Conservation (phyloP, 2,888 invertebrate species). For the Thecocarcelia acutangulata region DNA sequence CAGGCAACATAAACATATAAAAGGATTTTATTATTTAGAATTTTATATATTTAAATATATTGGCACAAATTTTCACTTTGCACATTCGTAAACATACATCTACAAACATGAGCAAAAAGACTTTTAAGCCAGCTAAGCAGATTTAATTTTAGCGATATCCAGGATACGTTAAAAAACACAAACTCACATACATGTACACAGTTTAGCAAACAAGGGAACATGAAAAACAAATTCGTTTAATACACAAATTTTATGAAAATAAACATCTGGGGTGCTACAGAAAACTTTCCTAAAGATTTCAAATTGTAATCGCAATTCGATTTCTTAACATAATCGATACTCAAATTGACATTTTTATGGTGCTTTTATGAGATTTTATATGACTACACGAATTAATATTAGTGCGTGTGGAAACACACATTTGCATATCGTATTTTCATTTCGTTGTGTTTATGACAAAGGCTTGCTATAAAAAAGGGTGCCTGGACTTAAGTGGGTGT, state of each 20-base stretch:
- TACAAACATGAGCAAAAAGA: slow-evolving; percentile 12
- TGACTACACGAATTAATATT: slow-evolving; percentile 11
- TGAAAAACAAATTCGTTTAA: slow-evolving; percentile 39
- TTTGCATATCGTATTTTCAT: slow-evolving; percentile 61
- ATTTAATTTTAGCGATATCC: slow-evolving; percentile 55
- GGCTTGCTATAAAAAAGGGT: slow-evolving; percentile 15
- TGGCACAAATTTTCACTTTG: slow-evolving; percentile 79
- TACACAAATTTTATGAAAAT: slow-evolving; percentile 36
- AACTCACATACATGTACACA: background rate
- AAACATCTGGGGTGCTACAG: slow-evolving; percentile 63
- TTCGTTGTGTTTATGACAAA: background rate
- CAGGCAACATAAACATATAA: slow-evolving; percentile 10
- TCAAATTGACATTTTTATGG: slow-evolving; percentile 68
- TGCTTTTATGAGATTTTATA: slow-evolving; percentile 45
- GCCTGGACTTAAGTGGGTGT: slow-evolving; percentile 17
- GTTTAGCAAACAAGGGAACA: background rate
- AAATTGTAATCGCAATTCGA: slow-evolving; percentile 63
- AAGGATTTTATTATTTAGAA: slow-evolving; percentile 54
- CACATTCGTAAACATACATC: background rate
- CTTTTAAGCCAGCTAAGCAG: slow-evolving; percentile 69
- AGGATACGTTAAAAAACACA: slow-evolving; percentile 21
- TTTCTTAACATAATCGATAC: slow-evolving; percentile 67
- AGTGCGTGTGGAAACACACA: slow-evolving; percentile 27
- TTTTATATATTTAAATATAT: slow-evolving; percentile 68
- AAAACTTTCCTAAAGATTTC: slow-evolving; percentile 17